Conservation (phyloP, 2,888 invertebrate genomes). For the Iphiclides podalirius region DNA sequence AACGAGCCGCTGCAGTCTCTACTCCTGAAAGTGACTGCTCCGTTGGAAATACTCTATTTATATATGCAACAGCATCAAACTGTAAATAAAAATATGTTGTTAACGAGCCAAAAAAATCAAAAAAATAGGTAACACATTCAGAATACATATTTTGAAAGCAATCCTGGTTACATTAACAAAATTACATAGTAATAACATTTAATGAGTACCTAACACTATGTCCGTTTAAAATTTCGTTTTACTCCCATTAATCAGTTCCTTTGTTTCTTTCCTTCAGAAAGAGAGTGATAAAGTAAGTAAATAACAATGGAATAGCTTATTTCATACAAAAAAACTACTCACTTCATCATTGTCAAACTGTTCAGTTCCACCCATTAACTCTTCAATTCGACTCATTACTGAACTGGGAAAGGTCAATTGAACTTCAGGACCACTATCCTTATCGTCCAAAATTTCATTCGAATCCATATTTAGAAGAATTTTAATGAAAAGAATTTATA, state of each 20-base stretch:
- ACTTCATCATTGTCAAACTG: slow-evolving; percentile 88
- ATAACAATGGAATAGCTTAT: background rate
- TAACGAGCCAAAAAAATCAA: too few relatives aligned
- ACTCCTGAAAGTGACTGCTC: slow-evolving; percentile 94
- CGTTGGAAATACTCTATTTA: slow-evolving; percentile 97
- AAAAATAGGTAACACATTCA: too few relatives aligned
- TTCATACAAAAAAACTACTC: slow-evolving; percentile 27
- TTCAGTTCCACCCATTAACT: slow-evolving; percentile 95
- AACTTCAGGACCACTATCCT: slow-evolving; percentile 67
- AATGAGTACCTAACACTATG: too few relatives aligned
- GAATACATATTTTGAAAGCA: too few relatives aligned
- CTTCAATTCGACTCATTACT: slow-evolving; percentile 93
- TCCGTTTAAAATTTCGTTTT: too few relatives aligned
- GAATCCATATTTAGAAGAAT: slow-evolving; percentile 64
- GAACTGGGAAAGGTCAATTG: slow-evolving; percentile 87
- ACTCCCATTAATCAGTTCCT: too few relatives aligned
- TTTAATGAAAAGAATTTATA: background rate
- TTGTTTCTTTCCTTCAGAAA: too few relatives aligned
- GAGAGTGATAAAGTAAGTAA: too few relatives aligned
- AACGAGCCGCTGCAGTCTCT: slow-evolving; percentile 62
- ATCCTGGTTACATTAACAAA: too few relatives aligned
- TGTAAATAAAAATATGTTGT: slow-evolving; percentile 46
- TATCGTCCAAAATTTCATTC: slow-evolving; percentile 59
- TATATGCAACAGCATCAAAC: slow-evolving; percentile 97
- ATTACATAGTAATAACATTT: too few relatives aligned